Conservation (phyloP, 2,888 invertebrate species). For the Melanotus villosus region DNA sequence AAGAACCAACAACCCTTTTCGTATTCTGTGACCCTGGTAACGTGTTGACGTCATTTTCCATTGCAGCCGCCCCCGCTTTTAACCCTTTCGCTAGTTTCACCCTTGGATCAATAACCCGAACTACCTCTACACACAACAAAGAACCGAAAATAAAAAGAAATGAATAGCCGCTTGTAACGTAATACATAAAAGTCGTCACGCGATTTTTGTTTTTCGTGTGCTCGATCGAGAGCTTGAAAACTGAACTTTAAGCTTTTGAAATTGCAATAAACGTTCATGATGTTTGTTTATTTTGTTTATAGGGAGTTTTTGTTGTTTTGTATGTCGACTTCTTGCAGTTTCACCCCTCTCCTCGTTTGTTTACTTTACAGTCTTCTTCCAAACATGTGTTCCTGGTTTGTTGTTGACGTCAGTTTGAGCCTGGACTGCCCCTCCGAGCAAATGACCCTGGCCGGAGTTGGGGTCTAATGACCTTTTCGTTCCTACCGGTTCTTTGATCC, state of each 20-base stretch:
- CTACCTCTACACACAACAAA: background rate
- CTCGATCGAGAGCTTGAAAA: background rate
- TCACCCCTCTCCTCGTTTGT: constrained; percentile 32
- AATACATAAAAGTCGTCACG: too few relatives aligned
- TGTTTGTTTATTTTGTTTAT: background rate
- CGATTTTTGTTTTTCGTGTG: too few relatives aligned
- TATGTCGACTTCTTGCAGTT: background rate
- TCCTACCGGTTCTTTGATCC: constrained; percentile 12
- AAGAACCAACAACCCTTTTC: background rate
- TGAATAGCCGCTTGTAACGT: too few relatives aligned
- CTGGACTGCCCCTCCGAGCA: constrained; percentile 43
- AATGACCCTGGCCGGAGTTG: constrained; percentile 36
- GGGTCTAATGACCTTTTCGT: constrained; percentile 31
- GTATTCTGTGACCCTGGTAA: constrained; percentile 65
- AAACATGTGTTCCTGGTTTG: constrained; percentile 52
- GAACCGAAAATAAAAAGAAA: background rate
- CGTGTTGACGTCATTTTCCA: constrained; percentile 71
- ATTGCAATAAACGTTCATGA: too few relatives aligned
- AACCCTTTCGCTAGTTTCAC: constrained; percentile 35
- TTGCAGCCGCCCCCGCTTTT: constrained; percentile 43
- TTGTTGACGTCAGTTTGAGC: constrained; percentile 54
- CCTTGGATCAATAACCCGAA: constrained; percentile 6
- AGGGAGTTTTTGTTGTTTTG: background rate
- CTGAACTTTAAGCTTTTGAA: background rate
- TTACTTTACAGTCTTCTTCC: constrained; percentile 37